Evolutionary conservation across 2,797 vertebrate species (phyloP).

Genomic region (Phataginus tetradactyla): DNA sequence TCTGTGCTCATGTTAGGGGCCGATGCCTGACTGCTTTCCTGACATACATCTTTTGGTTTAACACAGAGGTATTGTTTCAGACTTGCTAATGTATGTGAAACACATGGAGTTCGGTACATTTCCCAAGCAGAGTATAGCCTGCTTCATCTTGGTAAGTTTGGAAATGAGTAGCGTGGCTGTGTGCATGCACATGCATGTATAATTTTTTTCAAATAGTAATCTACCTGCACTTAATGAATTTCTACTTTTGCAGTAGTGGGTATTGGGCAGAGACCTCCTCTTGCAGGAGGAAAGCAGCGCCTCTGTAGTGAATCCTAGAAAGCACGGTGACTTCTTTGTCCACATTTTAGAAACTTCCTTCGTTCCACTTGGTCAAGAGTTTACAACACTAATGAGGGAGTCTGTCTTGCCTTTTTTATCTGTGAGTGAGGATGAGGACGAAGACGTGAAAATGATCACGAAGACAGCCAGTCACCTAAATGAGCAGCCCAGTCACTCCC

Average conservation of each 20-base stretch:
- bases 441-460: neutral
- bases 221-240: neutral
- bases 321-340: neutral
- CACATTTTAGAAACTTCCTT: neutral
- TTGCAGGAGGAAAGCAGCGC: neutral
- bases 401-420: neutral
- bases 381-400: neutral
- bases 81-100: conserved; percentile 31
- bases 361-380: neutral
- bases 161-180: neutral
- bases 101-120: conserved; percentile 40
- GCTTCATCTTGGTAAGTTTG: conserved; percentile 52
- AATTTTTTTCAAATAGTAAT: neutral
- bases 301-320: neutral
- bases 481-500: neutral
- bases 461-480: neutral
- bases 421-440: neutral
- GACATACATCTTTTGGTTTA: conserved; percentile 42
- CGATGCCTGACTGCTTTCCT: conserved; percentile 49
- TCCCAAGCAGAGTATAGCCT: conserved; percentile 8
- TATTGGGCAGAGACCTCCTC: neutral
- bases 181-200: fast-evolving
- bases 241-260: neutral
- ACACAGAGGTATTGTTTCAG: neutral
- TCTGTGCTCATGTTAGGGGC: conserved; percentile 40